Evolutionary conservation across 2,888 invertebrate genomes (phyloP).

Genomic region (Lacanobia wlatinum): DNA sequence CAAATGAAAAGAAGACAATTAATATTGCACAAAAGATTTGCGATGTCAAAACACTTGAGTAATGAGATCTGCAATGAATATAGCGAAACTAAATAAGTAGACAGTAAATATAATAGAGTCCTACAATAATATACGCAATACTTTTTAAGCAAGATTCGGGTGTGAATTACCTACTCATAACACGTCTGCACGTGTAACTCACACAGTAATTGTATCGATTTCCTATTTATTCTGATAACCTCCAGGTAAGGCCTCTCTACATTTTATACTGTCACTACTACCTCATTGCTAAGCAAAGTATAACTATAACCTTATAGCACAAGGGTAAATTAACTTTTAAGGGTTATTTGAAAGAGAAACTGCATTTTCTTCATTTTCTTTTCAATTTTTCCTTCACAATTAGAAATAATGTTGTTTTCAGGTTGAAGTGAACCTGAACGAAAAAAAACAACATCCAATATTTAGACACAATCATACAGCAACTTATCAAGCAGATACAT

Average conservation of each 20-base stretch:
- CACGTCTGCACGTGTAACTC: not conserved
- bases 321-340: not conserved
- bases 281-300: constrained; percentile 21
- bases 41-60: constrained; percentile 4
- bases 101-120: constrained; percentile 1
- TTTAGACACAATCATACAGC: not conserved
- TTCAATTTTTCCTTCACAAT: not conserved
- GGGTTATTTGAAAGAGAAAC: not conserved
- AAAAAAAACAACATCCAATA: not conserved
- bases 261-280: constrained; percentile 32
- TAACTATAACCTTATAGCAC: constrained; percentile 1
- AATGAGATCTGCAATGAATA: constrained; percentile 10
- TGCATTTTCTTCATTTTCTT: not conserved
- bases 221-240: constrained; percentile 55
- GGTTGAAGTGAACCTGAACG: not conserved
- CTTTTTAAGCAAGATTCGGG: constrained; percentile 10
- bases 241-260: constrained; percentile 31
- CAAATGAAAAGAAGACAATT: constrained; percentile 13
- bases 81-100: constrained; percentile 5
- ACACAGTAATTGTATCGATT: constrained; percentile 28
- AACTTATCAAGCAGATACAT: not conserved
- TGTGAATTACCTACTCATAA: no score
- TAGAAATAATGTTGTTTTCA: not conserved
- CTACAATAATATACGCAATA: not conserved
- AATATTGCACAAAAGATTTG: constrained; percentile 27